Percentiles rank a stretch among this genome's conserved stretches.
These are phyloP conservation scores for Trichoplusia ni DNA, from an alignment of 1,140 invertebrate species.

Conservation along the genomic window DNA sequence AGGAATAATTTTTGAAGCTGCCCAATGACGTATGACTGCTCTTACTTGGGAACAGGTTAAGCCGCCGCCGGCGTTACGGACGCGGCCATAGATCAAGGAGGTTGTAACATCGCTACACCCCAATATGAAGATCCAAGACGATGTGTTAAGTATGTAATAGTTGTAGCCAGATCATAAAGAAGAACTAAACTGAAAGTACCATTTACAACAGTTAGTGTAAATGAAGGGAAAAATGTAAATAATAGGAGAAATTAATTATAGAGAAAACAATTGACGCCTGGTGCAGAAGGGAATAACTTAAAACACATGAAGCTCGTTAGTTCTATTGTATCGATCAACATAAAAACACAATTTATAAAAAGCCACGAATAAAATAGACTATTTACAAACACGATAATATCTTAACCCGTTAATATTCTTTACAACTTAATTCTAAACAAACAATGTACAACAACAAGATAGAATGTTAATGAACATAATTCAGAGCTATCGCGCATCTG, in stretches of 20 bases:
- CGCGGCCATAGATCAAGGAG: slow-evolving; percentile 14
- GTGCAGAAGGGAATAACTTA: no score
- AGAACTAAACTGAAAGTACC: no score
- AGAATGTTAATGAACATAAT: slow-evolving; percentile 21
- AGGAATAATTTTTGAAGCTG: slow-evolving; percentile 74
- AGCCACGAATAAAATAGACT: slow-evolving; percentile 11
- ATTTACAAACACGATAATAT: background rate
- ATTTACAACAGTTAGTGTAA: no score
- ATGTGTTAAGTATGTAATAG: no score
- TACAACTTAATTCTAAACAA: slow-evolving; percentile 21
- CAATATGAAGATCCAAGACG: background rate
- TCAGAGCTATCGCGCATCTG: slow-evolving; percentile 20
- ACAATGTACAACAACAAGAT: background rate
- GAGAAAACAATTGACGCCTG: no score
- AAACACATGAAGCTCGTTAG: no score
- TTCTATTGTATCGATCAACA: no score
- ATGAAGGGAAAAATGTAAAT: no score
- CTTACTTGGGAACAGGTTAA: slow-evolving; percentile 65
- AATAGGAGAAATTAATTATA: no score
- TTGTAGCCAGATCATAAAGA: no score
- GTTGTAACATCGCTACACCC: background rate
- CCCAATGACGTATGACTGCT: slow-evolving; percentile 73
- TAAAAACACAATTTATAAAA: slow-evolving; percentile 1
- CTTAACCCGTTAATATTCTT: slow-evolving; percentile 15
- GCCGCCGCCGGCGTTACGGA: slow-evolving; percentile 65